phyloP scores from a whole-genome alignment of 2,113 vertebrate species.

The Phylloscopus trochilus region DNA sequence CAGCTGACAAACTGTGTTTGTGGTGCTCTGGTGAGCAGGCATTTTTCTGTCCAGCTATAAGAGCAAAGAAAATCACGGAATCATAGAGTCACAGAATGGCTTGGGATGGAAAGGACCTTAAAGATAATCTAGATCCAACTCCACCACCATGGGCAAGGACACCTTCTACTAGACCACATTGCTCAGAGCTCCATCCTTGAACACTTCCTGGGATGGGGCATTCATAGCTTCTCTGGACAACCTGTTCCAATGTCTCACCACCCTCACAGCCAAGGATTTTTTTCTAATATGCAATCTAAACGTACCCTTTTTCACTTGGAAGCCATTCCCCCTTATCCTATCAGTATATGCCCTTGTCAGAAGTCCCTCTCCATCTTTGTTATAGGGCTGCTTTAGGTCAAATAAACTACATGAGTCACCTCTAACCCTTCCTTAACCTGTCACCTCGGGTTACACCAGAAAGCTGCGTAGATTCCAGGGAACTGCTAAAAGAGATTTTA shows the following conservation, averaged over 20 bases:
- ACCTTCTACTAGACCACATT: not conserved
- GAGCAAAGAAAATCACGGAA: not conserved
- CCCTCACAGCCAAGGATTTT: not conserved
- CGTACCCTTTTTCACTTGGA: accelerated
- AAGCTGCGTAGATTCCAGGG: not conserved
- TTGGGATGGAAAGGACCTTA: not conserved
- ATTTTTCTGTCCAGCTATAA: not conserved
- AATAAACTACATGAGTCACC: not conserved
- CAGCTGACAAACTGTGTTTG: not conserved
- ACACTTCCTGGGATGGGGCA: not conserved
- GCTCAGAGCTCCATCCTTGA: not conserved
- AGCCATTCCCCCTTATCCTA: not conserved
- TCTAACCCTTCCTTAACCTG: not conserved
- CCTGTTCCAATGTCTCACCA: not conserved
- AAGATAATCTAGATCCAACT: not conserved
- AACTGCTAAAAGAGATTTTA: not conserved
- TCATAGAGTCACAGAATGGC: not conserved
- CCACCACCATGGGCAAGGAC: not conserved
- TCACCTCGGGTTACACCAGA: not conserved
- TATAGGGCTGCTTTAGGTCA: not conserved
- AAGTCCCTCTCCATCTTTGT: not conserved
- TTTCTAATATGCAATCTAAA: not conserved
- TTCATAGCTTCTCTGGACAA: not conserved
- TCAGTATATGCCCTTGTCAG: not conserved
- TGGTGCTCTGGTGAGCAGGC: not conserved